A percentile compares a stretch with the other conserved stretches of the same genome.
These are phyloP conservation scores for Sarcophaga variegata DNA, from an alignment of 2,888 invertebrate genomes.

Conservation along the genomic window DNA sequence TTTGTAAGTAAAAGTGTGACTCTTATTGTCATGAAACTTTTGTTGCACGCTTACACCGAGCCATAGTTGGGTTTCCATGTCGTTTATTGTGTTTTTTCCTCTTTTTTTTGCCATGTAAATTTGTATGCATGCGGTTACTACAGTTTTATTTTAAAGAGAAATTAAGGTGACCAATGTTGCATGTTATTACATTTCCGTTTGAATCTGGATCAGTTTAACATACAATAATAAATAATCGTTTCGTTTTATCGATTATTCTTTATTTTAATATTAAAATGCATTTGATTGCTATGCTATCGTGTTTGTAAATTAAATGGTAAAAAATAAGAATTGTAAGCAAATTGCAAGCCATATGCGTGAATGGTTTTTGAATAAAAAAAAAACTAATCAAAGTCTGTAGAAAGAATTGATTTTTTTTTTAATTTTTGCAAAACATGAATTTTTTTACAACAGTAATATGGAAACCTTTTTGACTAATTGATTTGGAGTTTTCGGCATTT, in stretches of 20 bases:
- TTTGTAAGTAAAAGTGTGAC: slow-evolving; percentile 29
- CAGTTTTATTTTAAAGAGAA: background rate
- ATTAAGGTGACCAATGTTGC: slow-evolving; percentile 55
- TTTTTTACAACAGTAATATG: too few species aligned
- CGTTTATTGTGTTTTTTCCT: background rate
- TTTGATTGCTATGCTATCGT: too few species aligned
- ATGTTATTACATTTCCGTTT: slow-evolving; percentile 33
- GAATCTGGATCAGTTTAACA: background rate
- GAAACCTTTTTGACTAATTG: too few species aligned
- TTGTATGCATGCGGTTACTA: background rate
- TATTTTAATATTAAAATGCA: background rate
- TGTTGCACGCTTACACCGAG: background rate
- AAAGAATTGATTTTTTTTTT: too few species aligned
- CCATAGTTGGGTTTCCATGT: background rate
- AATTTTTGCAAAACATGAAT: too few species aligned
- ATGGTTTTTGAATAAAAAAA: too few species aligned
- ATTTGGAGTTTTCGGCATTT: too few species aligned
- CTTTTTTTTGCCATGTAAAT: too few species aligned
- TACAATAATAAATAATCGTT: background rate
- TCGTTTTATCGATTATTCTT: background rate
- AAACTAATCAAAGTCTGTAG: too few species aligned
- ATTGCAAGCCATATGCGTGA: too few species aligned
- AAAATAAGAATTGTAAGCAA: too few species aligned
- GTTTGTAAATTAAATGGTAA: too few species aligned
- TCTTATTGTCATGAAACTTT: slow-evolving; percentile 11